Conservation (phyloP, 2,113 vertebrate species). For the Otis tarda region DNA sequence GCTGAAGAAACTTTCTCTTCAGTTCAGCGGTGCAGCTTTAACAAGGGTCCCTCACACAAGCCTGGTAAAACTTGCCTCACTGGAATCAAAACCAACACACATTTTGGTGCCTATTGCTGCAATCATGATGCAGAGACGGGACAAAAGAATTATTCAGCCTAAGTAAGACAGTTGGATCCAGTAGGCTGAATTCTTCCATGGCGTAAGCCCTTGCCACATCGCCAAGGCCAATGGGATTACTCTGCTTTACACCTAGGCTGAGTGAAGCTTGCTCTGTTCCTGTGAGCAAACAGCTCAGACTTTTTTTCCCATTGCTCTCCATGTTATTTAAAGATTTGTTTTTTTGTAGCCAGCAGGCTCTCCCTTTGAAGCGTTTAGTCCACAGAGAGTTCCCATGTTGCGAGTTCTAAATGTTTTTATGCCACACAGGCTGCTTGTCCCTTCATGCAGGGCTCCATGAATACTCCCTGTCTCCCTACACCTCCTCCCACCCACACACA, state of each 20-base stretch:
- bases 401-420: neutral
- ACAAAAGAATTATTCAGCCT: conserved; percentile 42
- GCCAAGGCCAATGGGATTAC: neutral
- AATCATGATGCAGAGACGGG: neutral
- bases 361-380: neutral
- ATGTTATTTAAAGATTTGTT: neutral
- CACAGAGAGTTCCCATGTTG: neutral
- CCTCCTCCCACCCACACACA: neutral
- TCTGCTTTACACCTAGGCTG: neutral
- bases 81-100: neutral
- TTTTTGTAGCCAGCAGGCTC: neutral
- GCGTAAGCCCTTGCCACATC: neutral
- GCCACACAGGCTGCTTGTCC: neutral
- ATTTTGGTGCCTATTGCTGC: neutral
- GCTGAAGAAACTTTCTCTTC: neutral
- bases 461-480: neutral
- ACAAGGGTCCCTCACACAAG: conserved; percentile 1
- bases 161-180: neutral
- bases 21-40: neutral
- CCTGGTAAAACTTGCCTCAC: neutral
- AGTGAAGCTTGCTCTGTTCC: neutral
- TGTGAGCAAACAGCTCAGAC: fast-evolving
- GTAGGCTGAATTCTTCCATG: neutral
- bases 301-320: neutral
- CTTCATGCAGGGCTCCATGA: fast-evolving